A percentile compares a stretch with the other conserved stretches of the same genome.
Evolutionary conservation across 2,797 vertebrate genomes (phyloP).

Genomic region (Todus mexicanus): DNA sequence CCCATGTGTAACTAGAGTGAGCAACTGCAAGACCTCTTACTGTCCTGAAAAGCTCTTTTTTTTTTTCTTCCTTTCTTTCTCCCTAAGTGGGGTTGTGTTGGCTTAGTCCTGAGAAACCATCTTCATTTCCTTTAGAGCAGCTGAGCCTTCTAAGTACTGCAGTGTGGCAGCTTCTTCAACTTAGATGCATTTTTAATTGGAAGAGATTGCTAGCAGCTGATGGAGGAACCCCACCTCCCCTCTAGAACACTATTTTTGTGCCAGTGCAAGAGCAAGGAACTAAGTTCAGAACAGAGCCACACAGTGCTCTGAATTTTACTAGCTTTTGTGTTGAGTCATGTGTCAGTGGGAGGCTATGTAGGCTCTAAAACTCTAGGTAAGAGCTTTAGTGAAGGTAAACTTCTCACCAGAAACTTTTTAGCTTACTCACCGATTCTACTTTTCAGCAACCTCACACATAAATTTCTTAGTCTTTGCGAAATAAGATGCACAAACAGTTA

Average conservation of each 20-base stretch:
- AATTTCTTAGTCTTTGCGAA: not conserved
- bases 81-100: not conserved
- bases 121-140: not conserved
- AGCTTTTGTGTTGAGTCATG: not conserved
- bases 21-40: not conserved
- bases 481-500: not conserved
- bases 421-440: not conserved
- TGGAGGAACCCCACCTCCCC: not conserved
- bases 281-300: not conserved
- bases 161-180: not conserved
- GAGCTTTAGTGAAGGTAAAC: not conserved
- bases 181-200: not conserved
- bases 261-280: not conserved
- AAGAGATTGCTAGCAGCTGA: not conserved
- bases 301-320: not conserved
- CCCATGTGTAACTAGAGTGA: not conserved
- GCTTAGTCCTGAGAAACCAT: not conserved
- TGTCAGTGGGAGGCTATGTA: not conserved
- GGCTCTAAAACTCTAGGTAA: not conserved
- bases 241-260: not conserved
- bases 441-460: not conserved
- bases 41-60: not conserved
- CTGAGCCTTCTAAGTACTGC: not conserved
- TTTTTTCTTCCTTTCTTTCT: not conserved
- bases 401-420: not conserved